A percentile compares a stretch with the other conserved stretches of the same genome.
These are phyloP conservation scores for Crambe crambe DNA, from an alignment of 37 sponge, comb jelly and placozoan species.

Conservation along the genomic window DNA sequence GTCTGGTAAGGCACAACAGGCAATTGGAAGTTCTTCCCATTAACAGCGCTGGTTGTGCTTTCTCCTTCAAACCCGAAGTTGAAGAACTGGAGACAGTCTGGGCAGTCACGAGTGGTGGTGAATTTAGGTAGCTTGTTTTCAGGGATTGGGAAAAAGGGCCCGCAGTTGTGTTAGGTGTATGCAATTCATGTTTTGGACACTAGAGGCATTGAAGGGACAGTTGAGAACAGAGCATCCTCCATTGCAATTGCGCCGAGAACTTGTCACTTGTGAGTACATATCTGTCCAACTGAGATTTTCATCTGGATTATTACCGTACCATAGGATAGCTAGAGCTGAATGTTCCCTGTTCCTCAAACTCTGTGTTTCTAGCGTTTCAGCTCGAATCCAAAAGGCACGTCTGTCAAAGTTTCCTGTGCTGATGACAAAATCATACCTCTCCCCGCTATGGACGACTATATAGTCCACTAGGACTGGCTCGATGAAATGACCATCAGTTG, in stretches of 20 bases:
- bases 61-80: slow-evolving; percentile 55
- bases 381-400: slow-evolving; percentile 49
- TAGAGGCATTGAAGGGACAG: slow-evolving; percentile 61
- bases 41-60: slow-evolving; percentile 17
- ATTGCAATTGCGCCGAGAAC: not conserved
- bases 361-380: slow-evolving; percentile 60
- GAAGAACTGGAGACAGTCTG: slow-evolving; percentile 29
- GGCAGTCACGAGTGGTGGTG: not conserved
- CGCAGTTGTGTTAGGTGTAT: slow-evolving; percentile 29
- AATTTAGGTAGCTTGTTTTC: not conserved
- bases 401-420: slow-evolving; percentile 13
- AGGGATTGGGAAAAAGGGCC: slow-evolving; percentile 16
- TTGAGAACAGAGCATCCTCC: slow-evolving; percentile 50
- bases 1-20: slow-evolving; percentile 37
- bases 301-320: slow-evolving; percentile 10
- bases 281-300: not conserved
- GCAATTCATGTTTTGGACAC: slow-evolving; percentile 16
- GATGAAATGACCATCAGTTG: slow-evolving; percentile 73
- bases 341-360: not conserved
- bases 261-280: not conserved
- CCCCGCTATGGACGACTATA: slow-evolving; percentile 75
- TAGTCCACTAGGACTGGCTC: slow-evolving; percentile 62
- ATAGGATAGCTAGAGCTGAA: slow-evolving; percentile 43
- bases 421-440: slow-evolving; percentile 80
- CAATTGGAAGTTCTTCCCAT: slow-evolving; percentile 35